phyloP scores from a whole-genome alignment of 92 coral and sea anemone genomes.

The Plumapathes pennacea region DNA sequence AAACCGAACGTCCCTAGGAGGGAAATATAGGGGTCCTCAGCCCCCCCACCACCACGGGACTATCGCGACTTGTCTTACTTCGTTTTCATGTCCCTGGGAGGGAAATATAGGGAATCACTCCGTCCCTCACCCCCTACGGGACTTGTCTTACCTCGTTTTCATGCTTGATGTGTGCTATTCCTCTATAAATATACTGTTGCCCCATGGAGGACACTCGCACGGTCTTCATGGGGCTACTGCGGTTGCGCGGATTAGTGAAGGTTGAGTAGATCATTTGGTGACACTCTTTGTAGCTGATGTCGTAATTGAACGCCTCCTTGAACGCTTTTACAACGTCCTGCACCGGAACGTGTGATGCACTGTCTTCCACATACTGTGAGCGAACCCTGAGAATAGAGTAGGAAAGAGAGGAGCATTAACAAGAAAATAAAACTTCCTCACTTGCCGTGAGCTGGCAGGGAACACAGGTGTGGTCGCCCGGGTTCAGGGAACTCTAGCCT shows the following conservation, averaged over 20 bases:
- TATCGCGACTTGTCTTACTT: neutral
- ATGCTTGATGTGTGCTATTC: conserved; percentile 61
- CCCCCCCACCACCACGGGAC: neutral
- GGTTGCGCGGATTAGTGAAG: conserved; percentile 70
- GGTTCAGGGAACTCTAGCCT: too few species aligned
- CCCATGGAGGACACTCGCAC: conserved; percentile 81
- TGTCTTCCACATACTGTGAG: conserved; percentile 68
- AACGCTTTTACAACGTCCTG: conserved; percentile 84
- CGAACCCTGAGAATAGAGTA: conserved; percentile 83
- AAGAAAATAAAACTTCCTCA: too few species aligned
- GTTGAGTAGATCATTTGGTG: conserved; percentile 88
- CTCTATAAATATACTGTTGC: conserved; percentile 80
- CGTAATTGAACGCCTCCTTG: conserved; percentile 60
- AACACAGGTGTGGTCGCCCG: too few species aligned
- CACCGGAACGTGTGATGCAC: conserved; percentile 75
- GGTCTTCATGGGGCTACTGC: conserved; percentile 72
- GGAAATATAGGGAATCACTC: neutral
- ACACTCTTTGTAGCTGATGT: conserved; percentile 89
- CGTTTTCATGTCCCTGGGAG: too few species aligned
- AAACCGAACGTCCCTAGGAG: too few species aligned
- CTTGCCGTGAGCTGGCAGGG: too few species aligned
- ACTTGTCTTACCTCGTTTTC: conserved; percentile 18
- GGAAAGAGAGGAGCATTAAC: neutral
- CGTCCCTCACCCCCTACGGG: neutral
- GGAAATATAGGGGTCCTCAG: too few species aligned